Conservation (phyloP, 2,113 vertebrate genomes). For the Laticauda laticaudata region DNA sequence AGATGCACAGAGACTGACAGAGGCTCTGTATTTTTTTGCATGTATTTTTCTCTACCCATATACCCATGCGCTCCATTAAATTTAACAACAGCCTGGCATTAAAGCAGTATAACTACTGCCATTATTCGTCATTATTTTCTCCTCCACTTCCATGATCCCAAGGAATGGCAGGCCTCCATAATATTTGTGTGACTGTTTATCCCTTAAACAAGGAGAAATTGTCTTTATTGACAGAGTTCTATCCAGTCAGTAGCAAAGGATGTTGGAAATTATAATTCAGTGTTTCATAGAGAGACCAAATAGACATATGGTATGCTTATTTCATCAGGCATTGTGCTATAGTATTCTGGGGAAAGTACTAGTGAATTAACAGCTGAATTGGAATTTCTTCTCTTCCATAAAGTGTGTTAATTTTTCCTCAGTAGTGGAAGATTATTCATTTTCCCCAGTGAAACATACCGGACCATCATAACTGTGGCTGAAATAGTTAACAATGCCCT, state of each 20-base stretch:
- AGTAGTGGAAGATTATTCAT: not conserved
- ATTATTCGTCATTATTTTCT: not conserved
- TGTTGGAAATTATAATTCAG: not conserved
- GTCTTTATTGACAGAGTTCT: not conserved
- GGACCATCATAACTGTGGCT: conserved; percentile 89
- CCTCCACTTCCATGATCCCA: not conserved
- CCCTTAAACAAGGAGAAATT: not conserved
- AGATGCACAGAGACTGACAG: no score
- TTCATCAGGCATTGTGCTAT: not conserved
- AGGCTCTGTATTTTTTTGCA: not conserved
- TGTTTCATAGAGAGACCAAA: not conserved
- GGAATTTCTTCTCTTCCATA: not conserved
- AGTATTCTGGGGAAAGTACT: not conserved
- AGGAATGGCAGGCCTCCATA: not conserved
- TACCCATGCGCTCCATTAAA: not conserved
- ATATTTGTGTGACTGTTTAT: not conserved
- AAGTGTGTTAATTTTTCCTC: not conserved
- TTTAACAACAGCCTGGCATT: not conserved
- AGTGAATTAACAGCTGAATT: not conserved
- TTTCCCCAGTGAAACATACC: conserved; percentile 67
- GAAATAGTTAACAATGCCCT: conserved; percentile 82
- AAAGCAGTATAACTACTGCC: not conserved
- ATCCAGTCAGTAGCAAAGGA: not conserved
- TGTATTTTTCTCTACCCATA: not conserved
- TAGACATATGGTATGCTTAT: not conserved